These are phyloP conservation scores for Pterobdella sp. DNA, from an alignment of 2,888 invertebrate genomes.

Conservation along the genomic window DNA sequence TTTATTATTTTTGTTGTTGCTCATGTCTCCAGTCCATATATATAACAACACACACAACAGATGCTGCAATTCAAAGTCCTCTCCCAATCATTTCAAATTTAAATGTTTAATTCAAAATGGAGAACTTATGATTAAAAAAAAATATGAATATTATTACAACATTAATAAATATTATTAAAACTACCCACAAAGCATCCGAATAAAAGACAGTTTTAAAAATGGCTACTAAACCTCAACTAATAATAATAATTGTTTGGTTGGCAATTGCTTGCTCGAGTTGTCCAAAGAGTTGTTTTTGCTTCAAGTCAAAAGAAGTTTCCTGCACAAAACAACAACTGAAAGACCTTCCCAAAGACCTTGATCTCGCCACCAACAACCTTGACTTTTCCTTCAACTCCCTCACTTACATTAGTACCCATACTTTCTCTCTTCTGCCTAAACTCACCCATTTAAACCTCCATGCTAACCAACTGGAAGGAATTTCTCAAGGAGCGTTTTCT, in stretches of 20 bases:
- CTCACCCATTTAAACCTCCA: conserved; percentile 34
- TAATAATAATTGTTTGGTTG: background rate
- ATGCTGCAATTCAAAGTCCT: too few species aligned
- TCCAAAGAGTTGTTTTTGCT: conserved; percentile 21
- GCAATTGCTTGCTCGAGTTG: background rate
- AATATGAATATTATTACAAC: too few species aligned
- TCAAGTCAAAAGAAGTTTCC: conserved; percentile 15
- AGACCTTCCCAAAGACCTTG: conserved; percentile 28
- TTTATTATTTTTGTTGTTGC: too few species aligned
- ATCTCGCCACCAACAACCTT: conserved; percentile 29
- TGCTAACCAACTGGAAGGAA: conserved; percentile 31
- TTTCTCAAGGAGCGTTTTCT: conserved; percentile 32
- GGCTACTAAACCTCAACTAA: too few species aligned
- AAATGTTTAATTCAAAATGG: too few species aligned
- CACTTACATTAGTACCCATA: conserved; percentile 20
- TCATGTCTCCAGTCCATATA: too few species aligned
- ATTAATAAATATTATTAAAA: too few species aligned
- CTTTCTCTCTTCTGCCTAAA: conserved; percentile 27
- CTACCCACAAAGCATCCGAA: too few species aligned
- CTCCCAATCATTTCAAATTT: too few species aligned
- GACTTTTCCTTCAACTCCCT: conserved; percentile 33
- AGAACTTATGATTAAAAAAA: too few species aligned
- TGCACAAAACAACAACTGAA: conserved; percentile 20
- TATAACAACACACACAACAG: too few species aligned
- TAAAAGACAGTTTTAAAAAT: too few species aligned